phyloP scores from a whole-genome alignment of 2,113 vertebrate species.

The Cyanoliseus patagonus region DNA sequence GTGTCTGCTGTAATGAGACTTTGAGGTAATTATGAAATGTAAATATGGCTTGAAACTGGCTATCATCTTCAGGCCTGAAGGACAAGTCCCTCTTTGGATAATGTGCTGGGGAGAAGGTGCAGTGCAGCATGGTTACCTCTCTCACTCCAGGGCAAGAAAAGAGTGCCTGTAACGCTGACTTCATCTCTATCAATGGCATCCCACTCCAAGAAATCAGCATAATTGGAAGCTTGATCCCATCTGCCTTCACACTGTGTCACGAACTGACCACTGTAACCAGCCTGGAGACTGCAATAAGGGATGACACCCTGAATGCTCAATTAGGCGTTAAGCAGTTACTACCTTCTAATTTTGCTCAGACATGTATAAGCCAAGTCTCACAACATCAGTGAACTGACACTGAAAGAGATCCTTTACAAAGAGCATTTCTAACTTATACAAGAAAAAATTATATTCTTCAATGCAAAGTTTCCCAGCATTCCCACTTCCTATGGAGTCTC shows the following conservation, averaged over 20 bases:
- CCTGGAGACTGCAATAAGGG: not conserved
- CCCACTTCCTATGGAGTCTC: not conserved
- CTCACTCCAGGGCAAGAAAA: not conserved
- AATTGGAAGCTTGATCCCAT: not conserved
- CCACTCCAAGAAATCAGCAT: not conserved
- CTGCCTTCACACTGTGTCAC: rapidly evolving
- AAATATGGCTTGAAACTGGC: not conserved
- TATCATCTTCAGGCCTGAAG: not conserved
- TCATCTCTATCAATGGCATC: not conserved
- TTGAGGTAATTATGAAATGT: conserved; percentile 11
- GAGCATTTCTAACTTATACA: not conserved
- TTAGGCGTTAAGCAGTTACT: not conserved
- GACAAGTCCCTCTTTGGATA: not conserved
- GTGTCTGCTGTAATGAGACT: conserved; percentile 22
- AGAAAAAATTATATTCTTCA: not conserved
- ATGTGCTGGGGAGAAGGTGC: not conserved
- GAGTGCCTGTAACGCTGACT: not conserved
- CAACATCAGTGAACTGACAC: not conserved
- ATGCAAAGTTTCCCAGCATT: not conserved
- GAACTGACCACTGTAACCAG: not conserved
- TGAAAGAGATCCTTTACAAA: not conserved
- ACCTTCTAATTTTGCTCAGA: not conserved
- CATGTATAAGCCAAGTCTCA: not conserved
- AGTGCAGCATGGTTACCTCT: rapidly evolving
- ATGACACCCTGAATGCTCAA: not conserved